Conservation (phyloP, 2,113 vertebrate genomes). For the Stomatorhinus ivindoensis region DNA sequence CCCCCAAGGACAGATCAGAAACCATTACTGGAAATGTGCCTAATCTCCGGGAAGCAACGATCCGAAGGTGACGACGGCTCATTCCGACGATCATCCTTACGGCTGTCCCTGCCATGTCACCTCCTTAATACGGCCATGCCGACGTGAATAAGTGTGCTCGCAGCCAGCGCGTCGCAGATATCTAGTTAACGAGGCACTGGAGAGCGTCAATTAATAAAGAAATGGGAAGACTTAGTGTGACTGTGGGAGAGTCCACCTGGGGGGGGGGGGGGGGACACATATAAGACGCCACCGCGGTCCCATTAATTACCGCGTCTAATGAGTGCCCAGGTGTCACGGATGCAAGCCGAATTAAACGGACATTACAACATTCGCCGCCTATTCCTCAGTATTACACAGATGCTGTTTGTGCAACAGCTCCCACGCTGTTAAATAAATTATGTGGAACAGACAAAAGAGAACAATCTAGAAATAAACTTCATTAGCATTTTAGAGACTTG, state of each 20-base stretch:
- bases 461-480: conserved; percentile 13
- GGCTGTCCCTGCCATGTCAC: not conserved
- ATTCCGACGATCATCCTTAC: not conserved
- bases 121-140: not conserved
- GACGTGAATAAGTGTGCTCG: not conserved
- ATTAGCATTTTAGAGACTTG: conserved; percentile 1
- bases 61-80: not conserved
- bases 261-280: not conserved
- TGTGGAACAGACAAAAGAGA: conserved; percentile 4
- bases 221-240: not conserved
- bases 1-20: not conserved
- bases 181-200: not conserved
- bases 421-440: conserved; percentile 15
- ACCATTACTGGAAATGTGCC: not conserved
- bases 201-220: conserved; percentile 1
- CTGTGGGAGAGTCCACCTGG: not conserved
- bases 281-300: not conserved
- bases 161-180: not conserved
- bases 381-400: not conserved
- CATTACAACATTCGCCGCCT: not conserved
- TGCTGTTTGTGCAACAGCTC: conserved; percentile 7
- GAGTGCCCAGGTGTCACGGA: not conserved
- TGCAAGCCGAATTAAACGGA: conserved; percentile 9
- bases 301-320: conserved; percentile 10
- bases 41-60: conserved; percentile 7